These are phyloP conservation scores for Anticlea derivata DNA, from an alignment of 2,888 invertebrate species.

Conservation along the genomic window DNA sequence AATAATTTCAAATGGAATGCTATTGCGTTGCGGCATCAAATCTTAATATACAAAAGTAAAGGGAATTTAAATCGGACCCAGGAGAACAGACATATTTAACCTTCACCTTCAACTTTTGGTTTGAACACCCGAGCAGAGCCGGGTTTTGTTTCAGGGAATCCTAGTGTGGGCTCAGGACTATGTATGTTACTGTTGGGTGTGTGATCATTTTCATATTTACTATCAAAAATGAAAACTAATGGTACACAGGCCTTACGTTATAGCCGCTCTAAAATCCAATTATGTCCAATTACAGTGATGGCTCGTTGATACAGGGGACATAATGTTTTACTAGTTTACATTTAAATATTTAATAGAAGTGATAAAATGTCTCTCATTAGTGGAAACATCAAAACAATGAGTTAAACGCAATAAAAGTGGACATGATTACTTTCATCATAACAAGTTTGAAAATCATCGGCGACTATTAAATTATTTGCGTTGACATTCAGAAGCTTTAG, in stretches of 20 bases:
- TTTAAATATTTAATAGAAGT: constrained; percentile 51
- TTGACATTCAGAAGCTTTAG: constrained; percentile 11
- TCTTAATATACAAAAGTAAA: too few species aligned
- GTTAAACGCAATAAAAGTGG: constrained; percentile 9
- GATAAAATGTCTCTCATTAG: constrained; percentile 64
- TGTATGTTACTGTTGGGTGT: too few species aligned
- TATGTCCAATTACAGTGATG: constrained; percentile 54
- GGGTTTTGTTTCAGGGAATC: too few species aligned
- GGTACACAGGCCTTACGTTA: constrained; percentile 44
- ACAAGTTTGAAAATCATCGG: constrained; percentile 15
- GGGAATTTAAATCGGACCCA: too few species aligned
- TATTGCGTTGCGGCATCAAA: too few species aligned
- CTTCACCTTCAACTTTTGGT: too few species aligned
- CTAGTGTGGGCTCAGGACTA: too few species aligned
- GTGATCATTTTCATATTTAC: too few species aligned
- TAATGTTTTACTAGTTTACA: constrained; percentile 46
- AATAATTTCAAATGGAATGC: too few species aligned
- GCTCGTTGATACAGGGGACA: constrained; percentile 43
- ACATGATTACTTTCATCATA: constrained; percentile 11
- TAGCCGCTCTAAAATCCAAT: constrained; percentile 49
- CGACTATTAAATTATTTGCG: constrained; percentile 16
- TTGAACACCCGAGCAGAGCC: too few species aligned
- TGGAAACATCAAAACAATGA: constrained; percentile 37
- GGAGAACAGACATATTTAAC: too few species aligned
- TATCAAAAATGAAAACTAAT: too few species aligned